Conservation (phyloP, 2,113 vertebrate genomes). For the Brachypteracias leptosomus region DNA sequence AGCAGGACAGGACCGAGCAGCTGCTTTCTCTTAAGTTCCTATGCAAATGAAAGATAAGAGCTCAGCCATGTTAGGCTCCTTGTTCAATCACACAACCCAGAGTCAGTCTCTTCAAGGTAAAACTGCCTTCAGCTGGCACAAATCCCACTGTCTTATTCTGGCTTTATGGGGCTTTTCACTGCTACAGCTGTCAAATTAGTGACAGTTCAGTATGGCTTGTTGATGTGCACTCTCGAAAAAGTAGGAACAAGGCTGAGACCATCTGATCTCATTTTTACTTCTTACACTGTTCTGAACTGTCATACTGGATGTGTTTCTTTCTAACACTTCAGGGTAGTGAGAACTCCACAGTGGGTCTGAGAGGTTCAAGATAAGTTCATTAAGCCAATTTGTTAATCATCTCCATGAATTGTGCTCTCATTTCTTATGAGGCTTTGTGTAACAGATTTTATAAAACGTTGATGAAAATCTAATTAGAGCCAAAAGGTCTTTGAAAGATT, state of each 20-base stretch:
- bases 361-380: constrained; percentile 40
- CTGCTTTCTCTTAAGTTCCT: constrained; percentile 6
- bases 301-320: neutral
- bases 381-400: constrained; percentile 59
- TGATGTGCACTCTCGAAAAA: neutral
- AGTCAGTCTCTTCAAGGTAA: constrained; percentile 29
- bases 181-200: constrained; percentile 45
- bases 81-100: neutral
- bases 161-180: constrained; percentile 22
- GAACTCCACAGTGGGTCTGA: neutral
- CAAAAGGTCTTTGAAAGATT: constrained; percentile 22
- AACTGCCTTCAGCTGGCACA: constrained; percentile 43
- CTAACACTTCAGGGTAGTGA: neutral
- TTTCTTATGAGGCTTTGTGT: constrained; percentile 40
- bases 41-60: constrained; percentile 4
- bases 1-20: neutral
- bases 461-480: constrained; percentile 61
- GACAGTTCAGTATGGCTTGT: neutral
- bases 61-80: constrained; percentile 11
- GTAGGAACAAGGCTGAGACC: neutral
- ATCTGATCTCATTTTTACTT: neutral
- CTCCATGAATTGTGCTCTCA: neutral
- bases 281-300: neutral
- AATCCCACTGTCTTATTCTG: neutral
- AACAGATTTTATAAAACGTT: constrained; percentile 56